These are phyloP conservation scores for Rhagium mordax DNA, from an alignment of 2,888 invertebrate species.

Conservation along the genomic window DNA sequence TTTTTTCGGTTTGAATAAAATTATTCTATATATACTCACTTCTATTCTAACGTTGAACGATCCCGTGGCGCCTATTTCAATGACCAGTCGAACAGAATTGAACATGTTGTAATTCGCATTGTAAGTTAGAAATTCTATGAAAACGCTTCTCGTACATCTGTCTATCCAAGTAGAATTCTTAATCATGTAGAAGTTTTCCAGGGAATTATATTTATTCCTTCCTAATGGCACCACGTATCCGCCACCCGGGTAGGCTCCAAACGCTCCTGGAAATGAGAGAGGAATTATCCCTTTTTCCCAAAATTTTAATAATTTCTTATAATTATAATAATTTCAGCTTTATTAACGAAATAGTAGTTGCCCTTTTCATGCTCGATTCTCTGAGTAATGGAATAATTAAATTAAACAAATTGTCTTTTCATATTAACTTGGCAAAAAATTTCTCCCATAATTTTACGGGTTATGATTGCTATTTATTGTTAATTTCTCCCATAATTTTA, in stretches of 20 bases:
- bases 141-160: slow-evolving; percentile 50
- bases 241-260: slow-evolving; percentile 54
- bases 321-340: no score
- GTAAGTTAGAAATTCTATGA: slow-evolving; percentile 58
- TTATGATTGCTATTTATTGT: no score
- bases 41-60: slow-evolving; percentile 37
- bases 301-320: no score
- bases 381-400: no score
- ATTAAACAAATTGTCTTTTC: no score
- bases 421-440: no score
- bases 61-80: slow-evolving; percentile 57
- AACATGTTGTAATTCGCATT: slow-evolving; percentile 59
- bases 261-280: slow-evolving; percentile 50
- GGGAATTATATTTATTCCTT: slow-evolving; percentile 53
- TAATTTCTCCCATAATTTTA: no score
- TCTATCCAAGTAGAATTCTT: slow-evolving; percentile 55
- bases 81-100: slow-evolving; percentile 49
- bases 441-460: no score
- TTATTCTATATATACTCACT: slow-evolving; percentile 30
- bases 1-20: no score
- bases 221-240: slow-evolving; percentile 59
- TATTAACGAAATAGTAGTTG: no score
- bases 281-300: no score
- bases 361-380: no score
- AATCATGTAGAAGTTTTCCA: slow-evolving; percentile 54